Conservation (phyloP, 1,140 invertebrate genomes). For the Lasaia peninsularis region DNA sequence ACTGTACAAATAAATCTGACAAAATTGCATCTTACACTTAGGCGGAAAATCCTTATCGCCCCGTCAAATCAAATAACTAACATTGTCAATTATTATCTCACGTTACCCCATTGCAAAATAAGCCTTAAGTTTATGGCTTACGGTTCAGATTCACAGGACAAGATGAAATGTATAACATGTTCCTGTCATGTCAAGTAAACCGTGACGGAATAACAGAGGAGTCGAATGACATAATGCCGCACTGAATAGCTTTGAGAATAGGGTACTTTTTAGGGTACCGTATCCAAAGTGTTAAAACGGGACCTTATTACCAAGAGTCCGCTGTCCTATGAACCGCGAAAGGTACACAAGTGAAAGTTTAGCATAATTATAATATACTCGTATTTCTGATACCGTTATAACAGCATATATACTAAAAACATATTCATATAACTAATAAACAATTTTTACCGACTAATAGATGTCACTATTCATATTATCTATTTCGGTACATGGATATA, state of each 20-base stretch:
- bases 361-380: no score
- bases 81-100: constrained; percentile 7
- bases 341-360: no score
- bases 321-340: no score
- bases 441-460: no score
- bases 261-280: constrained; percentile 11
- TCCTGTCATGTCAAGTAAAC: constrained; percentile 11
- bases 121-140: constrained; percentile 14
- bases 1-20: constrained; percentile 11
- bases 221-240: constrained; percentile 10
- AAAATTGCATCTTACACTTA: constrained; percentile 11
- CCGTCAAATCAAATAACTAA: constrained; percentile 9
- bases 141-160: constrained; percentile 12
- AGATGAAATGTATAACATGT: neutral
- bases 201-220: constrained; percentile 11
- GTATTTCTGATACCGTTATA: no score
- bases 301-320: no score
- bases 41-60: constrained; percentile 8
- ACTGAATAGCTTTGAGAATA: constrained; percentile 12
- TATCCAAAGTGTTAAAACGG: no score
- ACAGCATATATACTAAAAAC: no score
- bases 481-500: no score
- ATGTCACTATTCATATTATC: no score
- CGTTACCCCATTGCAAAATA: neutral
- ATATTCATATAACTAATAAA: no score